phyloP scores from a whole-genome alignment of 2,797 vertebrate species.

The Mormyrops boulengeri region DNA sequence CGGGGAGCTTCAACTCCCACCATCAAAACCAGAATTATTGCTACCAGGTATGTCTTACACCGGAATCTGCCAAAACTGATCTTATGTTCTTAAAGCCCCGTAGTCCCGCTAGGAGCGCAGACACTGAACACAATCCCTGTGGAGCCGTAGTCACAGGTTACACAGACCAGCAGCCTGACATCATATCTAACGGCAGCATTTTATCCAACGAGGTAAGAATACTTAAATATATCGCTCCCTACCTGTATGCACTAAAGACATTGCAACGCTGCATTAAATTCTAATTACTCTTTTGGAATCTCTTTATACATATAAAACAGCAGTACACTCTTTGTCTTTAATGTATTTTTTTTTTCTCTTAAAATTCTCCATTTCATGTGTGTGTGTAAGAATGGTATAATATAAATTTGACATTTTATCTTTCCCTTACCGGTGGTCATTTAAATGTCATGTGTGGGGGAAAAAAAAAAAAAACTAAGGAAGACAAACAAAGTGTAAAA shows the following conservation, averaged over 20 bases:
- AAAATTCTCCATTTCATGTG: background rate
- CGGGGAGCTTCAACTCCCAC: slow-evolving; percentile 76
- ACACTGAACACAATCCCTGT: slow-evolving; percentile 90
- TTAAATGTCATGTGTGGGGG: background rate
- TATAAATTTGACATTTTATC: background rate
- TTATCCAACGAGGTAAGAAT: slow-evolving; percentile 88
- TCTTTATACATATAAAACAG: background rate
- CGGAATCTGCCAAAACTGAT: slow-evolving; percentile 95
- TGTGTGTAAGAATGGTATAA: background rate
- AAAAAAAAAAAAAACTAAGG: background rate
- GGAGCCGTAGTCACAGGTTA: slow-evolving; percentile 89
- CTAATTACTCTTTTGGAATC: background rate
- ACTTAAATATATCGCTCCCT: slow-evolving; percentile 21
- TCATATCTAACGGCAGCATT: slow-evolving; percentile 96
- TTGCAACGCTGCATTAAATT: background rate
- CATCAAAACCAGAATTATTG: slow-evolving; percentile 97
- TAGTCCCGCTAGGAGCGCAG: slow-evolving; percentile 84
- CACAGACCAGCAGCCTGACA: slow-evolving; percentile 92
- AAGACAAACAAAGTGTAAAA: background rate
- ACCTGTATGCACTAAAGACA: background rate
- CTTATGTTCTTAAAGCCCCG: slow-evolving; percentile 98
- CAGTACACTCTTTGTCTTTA: background rate
- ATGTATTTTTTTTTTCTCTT: background rate
- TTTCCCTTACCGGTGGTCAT: background rate
- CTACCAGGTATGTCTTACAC: slow-evolving; percentile 98